Evolutionary conservation across 2,888 invertebrate species (phyloP).

Genomic region (Leptopilina drosophilae): DNA sequence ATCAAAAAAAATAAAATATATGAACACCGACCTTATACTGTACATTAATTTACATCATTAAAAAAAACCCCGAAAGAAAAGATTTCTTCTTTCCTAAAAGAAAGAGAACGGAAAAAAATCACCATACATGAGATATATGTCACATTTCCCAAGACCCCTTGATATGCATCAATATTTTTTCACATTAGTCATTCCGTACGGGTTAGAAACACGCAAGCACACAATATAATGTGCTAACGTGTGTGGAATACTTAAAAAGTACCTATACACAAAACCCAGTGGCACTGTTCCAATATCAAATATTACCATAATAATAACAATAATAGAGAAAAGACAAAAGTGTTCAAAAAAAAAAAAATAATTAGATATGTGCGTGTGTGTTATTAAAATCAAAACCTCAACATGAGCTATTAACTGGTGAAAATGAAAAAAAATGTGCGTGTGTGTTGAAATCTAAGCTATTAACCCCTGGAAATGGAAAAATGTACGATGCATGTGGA

Average conservation of each 20-base stretch:
- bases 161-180: slow-evolving; percentile 40
- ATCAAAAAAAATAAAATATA: no score
- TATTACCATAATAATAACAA: slow-evolving; percentile 3
- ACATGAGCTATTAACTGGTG: not conserved
- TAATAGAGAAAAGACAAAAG: not conserved
- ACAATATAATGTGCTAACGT: slow-evolving; percentile 35
- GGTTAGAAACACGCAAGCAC: slow-evolving; percentile 37
- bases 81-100: no score
- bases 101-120: not conserved
- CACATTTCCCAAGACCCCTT: slow-evolving; percentile 14
- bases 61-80: not conserved
- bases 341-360: not conserved
- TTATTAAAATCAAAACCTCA: not conserved
- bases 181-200: slow-evolving; percentile 27
- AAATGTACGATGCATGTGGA: not conserved
- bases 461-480: not conserved
- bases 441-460: not conserved
- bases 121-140: slow-evolving; percentile 13
- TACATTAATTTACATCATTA: no score
- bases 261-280: not conserved
- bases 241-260: slow-evolving; percentile 32
- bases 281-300: not conserved
- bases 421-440: no score
- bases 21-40: no score
- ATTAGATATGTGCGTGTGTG: not conserved